Percentiles rank a stretch among this genome's conserved stretches.
Evolutionary conservation across 2,888 invertebrate genomes (phyloP).

Genomic region (Lypha dubia): DNA sequence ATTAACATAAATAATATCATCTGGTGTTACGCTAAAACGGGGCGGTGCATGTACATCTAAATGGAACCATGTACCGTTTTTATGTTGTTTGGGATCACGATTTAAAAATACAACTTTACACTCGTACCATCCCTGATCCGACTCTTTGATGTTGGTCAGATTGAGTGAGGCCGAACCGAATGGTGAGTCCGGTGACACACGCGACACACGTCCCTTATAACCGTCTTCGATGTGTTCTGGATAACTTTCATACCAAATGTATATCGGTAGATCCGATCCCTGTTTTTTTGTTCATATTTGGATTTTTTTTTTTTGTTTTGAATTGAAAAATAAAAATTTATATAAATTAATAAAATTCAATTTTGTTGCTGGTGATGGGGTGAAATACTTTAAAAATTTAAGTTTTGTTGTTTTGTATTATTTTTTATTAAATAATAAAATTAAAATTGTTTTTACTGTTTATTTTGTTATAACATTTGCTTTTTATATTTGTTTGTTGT

Average conservation of each 20-base stretch:
- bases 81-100: constrained; percentile 94
- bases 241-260: constrained; percentile 99
- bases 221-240: constrained; percentile 98
- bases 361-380: background rate
- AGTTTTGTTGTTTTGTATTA: constrained; percentile 33
- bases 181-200: constrained; percentile 93
- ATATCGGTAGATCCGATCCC: constrained; percentile 98
- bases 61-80: constrained; percentile 99
- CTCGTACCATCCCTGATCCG: constrained; percentile 98
- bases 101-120: constrained; percentile 97
- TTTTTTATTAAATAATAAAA: constrained; percentile 33
- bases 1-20: constrained; percentile 98
- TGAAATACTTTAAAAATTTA: background rate
- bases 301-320: constrained; percentile 42
- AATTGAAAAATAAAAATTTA: constrained; percentile 55
- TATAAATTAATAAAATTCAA: constrained; percentile 49
- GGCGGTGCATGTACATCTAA: constrained; percentile 98
- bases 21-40: constrained; percentile 96
- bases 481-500: constrained; percentile 29
- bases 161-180: constrained; percentile 97
- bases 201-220: constrained; percentile 95
- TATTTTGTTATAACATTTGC: constrained; percentile 18
- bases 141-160: constrained; percentile 95
- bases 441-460: constrained; percentile 30
- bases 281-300: too few species aligned